phyloP scores from a whole-genome alignment of 2,113 vertebrate genomes.

The Corythaixoides concolor region DNA sequence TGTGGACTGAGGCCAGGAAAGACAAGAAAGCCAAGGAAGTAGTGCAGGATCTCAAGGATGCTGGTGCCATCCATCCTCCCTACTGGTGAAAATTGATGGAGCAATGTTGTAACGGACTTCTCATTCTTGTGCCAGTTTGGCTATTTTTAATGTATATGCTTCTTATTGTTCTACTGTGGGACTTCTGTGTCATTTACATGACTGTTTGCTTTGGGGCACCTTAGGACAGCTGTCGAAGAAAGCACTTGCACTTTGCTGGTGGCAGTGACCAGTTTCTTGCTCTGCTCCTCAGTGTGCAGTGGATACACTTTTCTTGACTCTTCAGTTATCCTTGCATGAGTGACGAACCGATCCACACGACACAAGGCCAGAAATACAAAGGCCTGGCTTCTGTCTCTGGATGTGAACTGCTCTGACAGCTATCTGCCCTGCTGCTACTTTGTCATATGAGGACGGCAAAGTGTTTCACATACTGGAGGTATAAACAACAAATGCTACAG shows the following conservation, averaged over 20 bases:
- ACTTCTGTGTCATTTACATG: not conserved
- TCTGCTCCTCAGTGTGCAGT: not conserved
- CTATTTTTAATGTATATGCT: not conserved
- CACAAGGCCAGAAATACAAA: not conserved
- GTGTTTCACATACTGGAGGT: not conserved
- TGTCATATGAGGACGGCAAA: not conserved
- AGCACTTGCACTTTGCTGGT: not conserved
- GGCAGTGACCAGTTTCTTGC: fast-evolving
- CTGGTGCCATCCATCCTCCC: not conserved
- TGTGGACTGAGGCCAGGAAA: not conserved
- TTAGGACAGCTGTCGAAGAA: not conserved
- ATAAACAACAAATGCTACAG: not conserved
- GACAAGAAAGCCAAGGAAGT: not conserved
- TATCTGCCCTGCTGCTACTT: not conserved
- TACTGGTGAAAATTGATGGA: not conserved
- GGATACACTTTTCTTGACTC: not conserved
- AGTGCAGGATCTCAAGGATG: not conserved
- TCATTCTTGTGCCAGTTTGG: not conserved
- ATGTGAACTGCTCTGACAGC: not conserved
- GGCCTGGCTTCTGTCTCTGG: not conserved
- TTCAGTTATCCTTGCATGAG: not conserved
- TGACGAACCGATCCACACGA: not conserved
- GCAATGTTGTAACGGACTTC: not conserved
- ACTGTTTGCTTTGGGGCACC: not conserved
- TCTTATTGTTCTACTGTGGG: not conserved